A percentile compares a stretch with the other conserved stretches of the same genome.
Evolutionary conservation across 2,888 invertebrate species (phyloP).

Genomic region (Drosophila diplacantha): DNA sequence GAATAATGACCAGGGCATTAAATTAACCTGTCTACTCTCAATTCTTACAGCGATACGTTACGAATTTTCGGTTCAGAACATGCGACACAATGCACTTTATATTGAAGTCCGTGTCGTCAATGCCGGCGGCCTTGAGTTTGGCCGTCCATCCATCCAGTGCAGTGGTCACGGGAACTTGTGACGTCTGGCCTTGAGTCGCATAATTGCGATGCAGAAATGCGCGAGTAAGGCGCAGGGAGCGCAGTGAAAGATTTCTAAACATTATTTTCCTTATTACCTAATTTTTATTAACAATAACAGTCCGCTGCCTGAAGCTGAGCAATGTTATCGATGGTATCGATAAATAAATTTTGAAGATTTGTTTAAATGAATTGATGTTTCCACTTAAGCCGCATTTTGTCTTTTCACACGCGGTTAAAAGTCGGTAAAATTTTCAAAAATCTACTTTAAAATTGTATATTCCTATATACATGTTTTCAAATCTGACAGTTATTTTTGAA

Average conservation of each 20-base stretch:
- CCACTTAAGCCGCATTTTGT: neutral
- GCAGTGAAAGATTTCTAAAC: constrained; percentile 41
- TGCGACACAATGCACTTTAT: constrained; percentile 81
- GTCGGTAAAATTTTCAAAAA: neutral
- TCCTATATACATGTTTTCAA: neutral
- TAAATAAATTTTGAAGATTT: neutral
- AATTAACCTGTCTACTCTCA: neutral
- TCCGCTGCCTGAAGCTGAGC: constrained; percentile 1
- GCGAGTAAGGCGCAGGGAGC: constrained; percentile 33
- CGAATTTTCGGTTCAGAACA: constrained; percentile 79
- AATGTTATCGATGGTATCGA: constrained; percentile 8
- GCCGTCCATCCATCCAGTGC: constrained; percentile 77
- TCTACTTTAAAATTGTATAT: neutral
- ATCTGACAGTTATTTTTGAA: neutral
- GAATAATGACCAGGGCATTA: neutral
- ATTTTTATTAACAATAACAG: constrained; percentile 48
- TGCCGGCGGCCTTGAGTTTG: constrained; percentile 78
- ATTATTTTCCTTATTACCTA: constrained; percentile 62
- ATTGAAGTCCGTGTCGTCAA: constrained; percentile 80
- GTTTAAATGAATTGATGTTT: neutral
- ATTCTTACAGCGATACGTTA: constrained; percentile 58
- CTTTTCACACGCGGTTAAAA: neutral
- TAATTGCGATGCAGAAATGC: constrained; percentile 26
- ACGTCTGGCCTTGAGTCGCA: constrained; percentile 4
- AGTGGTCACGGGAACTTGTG: constrained; percentile 49